Percentiles rank a stretch among this genome's conserved stretches.
These are phyloP conservation scores for Tortricodes alternella DNA, from an alignment of 2,888 invertebrate genomes.

Conservation along the genomic window DNA sequence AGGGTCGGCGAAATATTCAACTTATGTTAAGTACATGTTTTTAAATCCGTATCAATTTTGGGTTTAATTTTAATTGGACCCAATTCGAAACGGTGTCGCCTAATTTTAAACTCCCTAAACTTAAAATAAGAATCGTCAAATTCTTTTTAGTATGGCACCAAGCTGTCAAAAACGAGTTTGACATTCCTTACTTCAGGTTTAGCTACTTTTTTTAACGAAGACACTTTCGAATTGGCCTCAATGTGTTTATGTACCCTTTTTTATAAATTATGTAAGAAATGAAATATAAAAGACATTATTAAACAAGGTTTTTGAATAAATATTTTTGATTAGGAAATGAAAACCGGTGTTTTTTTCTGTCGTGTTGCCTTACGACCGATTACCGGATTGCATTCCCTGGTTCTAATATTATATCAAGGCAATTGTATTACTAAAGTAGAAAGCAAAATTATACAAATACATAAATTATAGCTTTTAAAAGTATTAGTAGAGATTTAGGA, in stretches of 20 bases:
- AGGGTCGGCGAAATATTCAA: constrained; percentile 38
- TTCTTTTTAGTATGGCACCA: no score
- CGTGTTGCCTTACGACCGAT: no score
- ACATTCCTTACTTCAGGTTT: no score
- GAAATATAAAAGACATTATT: not conserved
- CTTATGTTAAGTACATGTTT: constrained; percentile 11
- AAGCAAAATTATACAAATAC: constrained; percentile 24
- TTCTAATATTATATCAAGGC: constrained; percentile 20
- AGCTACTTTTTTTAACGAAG: no score
- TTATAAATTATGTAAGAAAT: constrained; percentile 24
- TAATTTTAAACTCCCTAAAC: not conserved
- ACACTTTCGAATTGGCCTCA: no score
- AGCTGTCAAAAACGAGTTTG: no score
- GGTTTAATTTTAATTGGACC: constrained; percentile 3
- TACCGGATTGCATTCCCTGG: no score
- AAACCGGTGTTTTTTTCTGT: no score
- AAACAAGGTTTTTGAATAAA: constrained; percentile 15
- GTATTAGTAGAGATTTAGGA: constrained; percentile 27
- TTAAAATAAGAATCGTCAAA: no score
- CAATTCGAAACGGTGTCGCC: not conserved
- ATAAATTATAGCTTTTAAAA: constrained; percentile 21
- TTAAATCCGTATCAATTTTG: not conserved
- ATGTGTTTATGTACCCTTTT: no score
- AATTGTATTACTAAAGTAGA: constrained; percentile 32
- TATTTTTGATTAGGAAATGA: not conserved